Conservation (phyloP, 1,140 invertebrate genomes). For the Myzus persicae region DNA sequence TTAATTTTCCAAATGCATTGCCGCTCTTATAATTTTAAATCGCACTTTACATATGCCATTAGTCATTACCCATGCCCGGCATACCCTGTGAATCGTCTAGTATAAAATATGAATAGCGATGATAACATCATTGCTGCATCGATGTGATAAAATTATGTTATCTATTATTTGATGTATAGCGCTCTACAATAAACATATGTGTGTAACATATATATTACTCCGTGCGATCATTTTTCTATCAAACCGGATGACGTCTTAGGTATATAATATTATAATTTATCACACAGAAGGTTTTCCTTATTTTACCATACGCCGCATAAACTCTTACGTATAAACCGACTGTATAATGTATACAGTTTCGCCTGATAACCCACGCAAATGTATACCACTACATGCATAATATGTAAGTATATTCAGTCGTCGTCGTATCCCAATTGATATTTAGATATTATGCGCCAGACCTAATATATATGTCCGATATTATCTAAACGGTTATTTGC, state of each 20-base stretch:
- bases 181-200: not conserved
- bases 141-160: not conserved
- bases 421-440: not conserved
- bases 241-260: constrained; percentile 2
- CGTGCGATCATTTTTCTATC: not conserved
- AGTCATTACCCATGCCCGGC: no score
- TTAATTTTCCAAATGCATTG: no score
- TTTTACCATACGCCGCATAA: constrained; percentile 5
- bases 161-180: not conserved
- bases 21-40: no score
- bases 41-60: no score
- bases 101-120: no score
- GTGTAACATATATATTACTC: not conserved
- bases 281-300: not conserved
- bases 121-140: not conserved
- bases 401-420: not conserved
- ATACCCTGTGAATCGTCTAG: no score
- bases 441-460: constrained; percentile 5
- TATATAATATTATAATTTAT: constrained; percentile 22
- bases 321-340: not conserved
- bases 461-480: not conserved
- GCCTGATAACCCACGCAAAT: not conserved
- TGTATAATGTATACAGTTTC: not conserved
- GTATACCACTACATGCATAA: not conserved
- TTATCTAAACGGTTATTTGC: constrained; percentile 11